Evolutionary conservation across 2,113 vertebrate species (phyloP), one percentile per base, ranked within the genome.

Genomic region (Crypturellus undulatus): DNA sequence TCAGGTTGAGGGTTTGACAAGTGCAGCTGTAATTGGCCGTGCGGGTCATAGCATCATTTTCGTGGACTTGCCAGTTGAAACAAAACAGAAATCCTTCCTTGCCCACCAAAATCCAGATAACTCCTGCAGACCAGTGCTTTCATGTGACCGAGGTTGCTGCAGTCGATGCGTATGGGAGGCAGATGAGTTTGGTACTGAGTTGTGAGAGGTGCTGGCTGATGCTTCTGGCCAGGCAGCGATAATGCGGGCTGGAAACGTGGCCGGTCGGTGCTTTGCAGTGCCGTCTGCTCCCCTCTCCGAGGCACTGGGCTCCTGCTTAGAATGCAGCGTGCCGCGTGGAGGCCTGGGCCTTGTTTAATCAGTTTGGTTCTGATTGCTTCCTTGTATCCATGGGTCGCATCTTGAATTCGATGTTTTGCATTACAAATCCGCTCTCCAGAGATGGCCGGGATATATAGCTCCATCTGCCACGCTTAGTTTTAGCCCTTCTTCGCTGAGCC

Each of bases 271-370:
- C 30, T 56, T 93, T 2, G 0, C 13, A 2, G 5, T 18, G 9
- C 62, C 22, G 88, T 84, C 94, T 89, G 86, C 93, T 91, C 88
- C 62, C 42, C 62, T 94, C 93, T 96, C 92, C 0, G 12, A 95
- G 90, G 86, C 89, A 36, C 91, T 94, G 94, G 89, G 76, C 89
- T 96, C 90, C 96, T 97, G 84, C 81, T 97, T 96, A 96, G 94
- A 91, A 96, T 97, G 97, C 96, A 43, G 71, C 1, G 2, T 42
- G 49, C 87, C 17, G 69, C 81, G 79, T 91, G 82, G 95, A 96
- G 96, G 89, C 96, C 84, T 73, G 85, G 92, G 97, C 96, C 96
- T 97, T 97, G 97, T 97, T 97, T 97, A 98, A 98, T 98, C 98
- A 97, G 89, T 96, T 94, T 96, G 95, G 94, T 98, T 97, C 96